phyloP scores from a whole-genome alignment of 1,140 invertebrate species.

The Calliphora vicina region DNA sequence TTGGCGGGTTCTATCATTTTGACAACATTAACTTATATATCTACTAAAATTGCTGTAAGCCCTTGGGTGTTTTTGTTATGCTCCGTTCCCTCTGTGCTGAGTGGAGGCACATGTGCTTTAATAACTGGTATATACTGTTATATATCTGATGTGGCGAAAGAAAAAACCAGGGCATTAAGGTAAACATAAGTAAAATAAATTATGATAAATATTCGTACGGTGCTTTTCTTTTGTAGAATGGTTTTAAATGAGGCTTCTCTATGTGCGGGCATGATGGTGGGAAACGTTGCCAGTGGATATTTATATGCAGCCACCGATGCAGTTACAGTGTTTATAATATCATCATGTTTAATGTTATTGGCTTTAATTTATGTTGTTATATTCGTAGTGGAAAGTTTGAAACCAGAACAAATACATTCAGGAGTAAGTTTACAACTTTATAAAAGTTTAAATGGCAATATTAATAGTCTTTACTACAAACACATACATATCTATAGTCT shows the following conservation, averaged over 20 bases:
- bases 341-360: constrained; percentile 46
- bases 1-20: constrained; percentile 46
- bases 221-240: constrained; percentile 64
- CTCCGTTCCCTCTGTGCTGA: constrained; percentile 68
- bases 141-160: constrained; percentile 69
- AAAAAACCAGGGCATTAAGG: constrained; percentile 65
- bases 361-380: constrained; percentile 54
- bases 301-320: constrained; percentile 52
- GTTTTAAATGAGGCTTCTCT: constrained; percentile 69
- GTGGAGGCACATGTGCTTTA: constrained; percentile 68
- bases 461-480: background rate
- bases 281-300: constrained; percentile 67
- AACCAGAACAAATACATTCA: constrained; percentile 46
- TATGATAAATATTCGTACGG: background rate
- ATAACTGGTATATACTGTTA: constrained; percentile 72
- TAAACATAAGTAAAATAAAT: constrained; percentile 37
- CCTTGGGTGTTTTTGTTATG: constrained; percentile 71
- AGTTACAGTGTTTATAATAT: constrained; percentile 46
- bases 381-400: constrained; percentile 57
- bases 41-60: constrained; percentile 57
- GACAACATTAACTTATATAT: constrained; percentile 45
- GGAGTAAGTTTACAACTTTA: constrained; percentile 44
- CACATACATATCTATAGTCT: constrained; percentile 49
- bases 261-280: constrained; percentile 68
- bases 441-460: background rate